Evolutionary conservation across 2,888 invertebrate species (phyloP).

Genomic region (Acleris emargana): DNA sequence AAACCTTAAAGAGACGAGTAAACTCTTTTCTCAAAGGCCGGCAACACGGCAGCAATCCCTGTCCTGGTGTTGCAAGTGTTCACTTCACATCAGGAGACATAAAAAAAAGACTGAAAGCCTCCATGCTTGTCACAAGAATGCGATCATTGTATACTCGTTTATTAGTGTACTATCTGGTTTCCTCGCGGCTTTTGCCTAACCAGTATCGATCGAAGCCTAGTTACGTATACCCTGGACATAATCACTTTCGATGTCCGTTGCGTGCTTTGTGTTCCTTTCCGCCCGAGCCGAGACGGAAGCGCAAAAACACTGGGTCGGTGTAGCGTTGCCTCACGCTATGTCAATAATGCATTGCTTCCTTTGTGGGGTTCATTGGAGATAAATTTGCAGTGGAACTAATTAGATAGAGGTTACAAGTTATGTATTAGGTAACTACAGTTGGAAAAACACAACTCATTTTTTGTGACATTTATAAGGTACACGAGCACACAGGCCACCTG

Average conservation of each 20-base stretch:
- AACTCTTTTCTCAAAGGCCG: too few relatives aligned
- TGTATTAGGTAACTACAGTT: too few relatives aligned
- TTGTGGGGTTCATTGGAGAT: constrained; percentile 1
- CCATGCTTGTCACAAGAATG: too few relatives aligned
- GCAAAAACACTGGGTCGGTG: constrained; percentile 12
- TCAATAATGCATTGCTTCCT: constrained; percentile 33
- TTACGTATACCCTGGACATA: constrained; percentile 16
- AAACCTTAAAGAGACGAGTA: too few relatives aligned
- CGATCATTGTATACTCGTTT: too few relatives aligned
- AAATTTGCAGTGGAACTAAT: not conserved
- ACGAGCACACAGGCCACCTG: too few relatives aligned
- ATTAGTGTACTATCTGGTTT: not conserved
- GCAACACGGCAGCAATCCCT: too few relatives aligned
- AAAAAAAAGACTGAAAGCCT: too few relatives aligned
- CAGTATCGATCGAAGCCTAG: not conserved
- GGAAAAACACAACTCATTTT: too few relatives aligned
- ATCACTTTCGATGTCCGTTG: constrained; percentile 31
- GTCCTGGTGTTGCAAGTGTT: too few relatives aligned
- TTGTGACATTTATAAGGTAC: not conserved
- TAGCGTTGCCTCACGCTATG: constrained; percentile 18
- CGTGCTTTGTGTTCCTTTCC: constrained; percentile 22
- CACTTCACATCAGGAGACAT: too few relatives aligned
- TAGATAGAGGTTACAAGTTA: not conserved
- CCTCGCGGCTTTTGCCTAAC: too few relatives aligned
- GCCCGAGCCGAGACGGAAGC: constrained; percentile 25